A percentile compares a stretch with the other conserved stretches of the same genome.
phyloP scores from a whole-genome alignment of 2,113 vertebrate species.

The Piaya cayana region DNA sequence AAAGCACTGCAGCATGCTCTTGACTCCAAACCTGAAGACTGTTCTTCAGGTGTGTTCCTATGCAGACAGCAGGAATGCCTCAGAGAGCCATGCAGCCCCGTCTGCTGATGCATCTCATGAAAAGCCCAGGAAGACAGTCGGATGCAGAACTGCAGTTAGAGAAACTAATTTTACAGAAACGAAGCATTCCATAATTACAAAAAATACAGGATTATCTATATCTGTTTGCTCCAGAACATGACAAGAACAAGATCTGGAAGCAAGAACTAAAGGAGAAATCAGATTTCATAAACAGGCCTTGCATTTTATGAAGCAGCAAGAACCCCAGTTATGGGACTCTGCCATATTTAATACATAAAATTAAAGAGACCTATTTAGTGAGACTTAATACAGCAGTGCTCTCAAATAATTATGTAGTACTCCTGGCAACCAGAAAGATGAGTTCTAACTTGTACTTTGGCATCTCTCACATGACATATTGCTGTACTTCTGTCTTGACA shows the following conservation, averaged over 20 bases:
- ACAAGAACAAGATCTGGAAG: neutral
- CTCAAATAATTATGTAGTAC: slow-evolving; percentile 2
- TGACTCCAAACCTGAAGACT: neutral
- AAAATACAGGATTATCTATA: neutral
- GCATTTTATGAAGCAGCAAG: neutral
- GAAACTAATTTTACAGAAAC: neutral
- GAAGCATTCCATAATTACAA: neutral
- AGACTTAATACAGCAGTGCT: neutral
- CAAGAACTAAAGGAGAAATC: neutral
- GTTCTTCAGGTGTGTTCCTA: neutral
- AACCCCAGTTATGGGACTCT: neutral
- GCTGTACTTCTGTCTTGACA: slow-evolving; percentile 28
- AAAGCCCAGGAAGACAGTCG: neutral
- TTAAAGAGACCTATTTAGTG: neutral
- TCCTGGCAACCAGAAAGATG: slow-evolving; percentile 24
- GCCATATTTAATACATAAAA: neutral
- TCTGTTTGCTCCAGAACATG: neutral
- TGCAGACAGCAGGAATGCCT: neutral
- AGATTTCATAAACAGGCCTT: neutral
- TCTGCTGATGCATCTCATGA: neutral
- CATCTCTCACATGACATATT: neutral
- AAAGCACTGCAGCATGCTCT: neutral
- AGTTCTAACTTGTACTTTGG: slow-evolving; percentile 46
- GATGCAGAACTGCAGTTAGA: neutral
- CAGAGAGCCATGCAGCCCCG: neutral